phyloP scores from a whole-genome alignment of 2,797 vertebrate genomes.

The Amniataba percoides region DNA sequence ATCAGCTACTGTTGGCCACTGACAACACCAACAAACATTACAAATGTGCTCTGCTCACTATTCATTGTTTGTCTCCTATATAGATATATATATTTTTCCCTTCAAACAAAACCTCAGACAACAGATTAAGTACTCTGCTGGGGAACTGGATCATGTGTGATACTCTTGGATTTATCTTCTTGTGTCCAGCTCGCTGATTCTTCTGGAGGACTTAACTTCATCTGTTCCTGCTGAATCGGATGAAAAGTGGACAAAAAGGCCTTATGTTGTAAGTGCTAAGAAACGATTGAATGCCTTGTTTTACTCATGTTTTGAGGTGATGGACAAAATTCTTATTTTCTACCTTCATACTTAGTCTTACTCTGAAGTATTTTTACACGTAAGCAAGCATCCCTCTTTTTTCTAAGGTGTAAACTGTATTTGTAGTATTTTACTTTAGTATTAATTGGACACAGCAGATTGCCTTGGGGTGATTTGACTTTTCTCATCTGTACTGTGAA shows the following conservation, averaged over 20 bases:
- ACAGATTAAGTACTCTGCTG: not conserved
- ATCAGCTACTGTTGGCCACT: slow-evolving; percentile 59
- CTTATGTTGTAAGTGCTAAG: slow-evolving; percentile 35
- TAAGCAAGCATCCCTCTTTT: not conserved
- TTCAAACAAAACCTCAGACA: slow-evolving; percentile 2
- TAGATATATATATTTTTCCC: not conserved
- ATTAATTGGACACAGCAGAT: not conserved
- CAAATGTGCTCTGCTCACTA: slow-evolving; percentile 4
- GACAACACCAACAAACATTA: slow-evolving; percentile 24
- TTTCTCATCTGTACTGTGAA: not conserved
- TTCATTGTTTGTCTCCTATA: not conserved
- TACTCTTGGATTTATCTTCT: slow-evolving; percentile 13
- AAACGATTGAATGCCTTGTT: not conserved
- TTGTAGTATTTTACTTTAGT: not conserved
- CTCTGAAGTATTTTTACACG: not conserved
- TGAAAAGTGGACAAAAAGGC: not conserved
- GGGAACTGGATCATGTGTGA: slow-evolving; percentile 12
- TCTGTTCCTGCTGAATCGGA: slow-evolving; percentile 12
- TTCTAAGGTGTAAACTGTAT: not conserved
- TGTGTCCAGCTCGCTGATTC: slow-evolving; percentile 13
- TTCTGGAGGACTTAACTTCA: not conserved
- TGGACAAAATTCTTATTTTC: not conserved
- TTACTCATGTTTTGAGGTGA: slow-evolving; percentile 2
- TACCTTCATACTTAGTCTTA: accelerated
- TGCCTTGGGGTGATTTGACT: not conserved